Evolutionary conservation across 2,113 vertebrate genomes (phyloP), one percentile per base, ranked within the genome.

Genomic region (Ailurus styani): DNA sequence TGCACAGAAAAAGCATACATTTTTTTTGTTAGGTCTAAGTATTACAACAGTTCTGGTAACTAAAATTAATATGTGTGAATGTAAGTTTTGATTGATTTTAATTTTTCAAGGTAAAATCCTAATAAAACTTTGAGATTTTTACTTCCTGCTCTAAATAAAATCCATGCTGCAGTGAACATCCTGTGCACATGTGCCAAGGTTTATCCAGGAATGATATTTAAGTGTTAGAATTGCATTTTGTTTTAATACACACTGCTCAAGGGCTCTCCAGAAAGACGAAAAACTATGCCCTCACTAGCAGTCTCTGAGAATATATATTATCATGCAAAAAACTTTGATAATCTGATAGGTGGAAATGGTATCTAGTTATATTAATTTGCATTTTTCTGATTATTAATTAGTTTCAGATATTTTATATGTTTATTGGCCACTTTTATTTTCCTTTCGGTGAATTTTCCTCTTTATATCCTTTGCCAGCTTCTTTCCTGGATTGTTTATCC

Each of bases 401-500:
- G 29, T 68, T 88, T 87, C 34, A 18, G 4, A 45, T 42, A 8
- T 42, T 93, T 78, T 77, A 3, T 50, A 8, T 93, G 70, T 57
- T 89, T 85, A 70, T 50, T 31, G 29, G n/a, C 42, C 37, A 40
- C 40, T 96, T 89, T 5, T 62, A 18, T 68, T 89, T 95, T 78
- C 21, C 37, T 66, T 91, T 91, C 70, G 47, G 66, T 84, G 50
- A 75, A 55, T 93, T 97, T 45, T 96, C 47, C 90, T 93, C 64
- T 94, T 85, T 45, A 45, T 40, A 70, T 77, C 50, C 47, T 95
- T 96, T 92, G 90, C 87, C 90, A 92, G 0, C 87, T 95, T 95
- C 66, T 95, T 50, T 55, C 50, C 73, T 73, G 31, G 23, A 21
- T 87, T 96, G 83, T 87, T 97, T 97, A 79, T 90, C 11, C 13